A percentile compares a stretch with the other conserved stretches of the same genome.
Conservation (phyloP, 1,140 invertebrate genomes). For the Frieseomelitta varia region DNA sequence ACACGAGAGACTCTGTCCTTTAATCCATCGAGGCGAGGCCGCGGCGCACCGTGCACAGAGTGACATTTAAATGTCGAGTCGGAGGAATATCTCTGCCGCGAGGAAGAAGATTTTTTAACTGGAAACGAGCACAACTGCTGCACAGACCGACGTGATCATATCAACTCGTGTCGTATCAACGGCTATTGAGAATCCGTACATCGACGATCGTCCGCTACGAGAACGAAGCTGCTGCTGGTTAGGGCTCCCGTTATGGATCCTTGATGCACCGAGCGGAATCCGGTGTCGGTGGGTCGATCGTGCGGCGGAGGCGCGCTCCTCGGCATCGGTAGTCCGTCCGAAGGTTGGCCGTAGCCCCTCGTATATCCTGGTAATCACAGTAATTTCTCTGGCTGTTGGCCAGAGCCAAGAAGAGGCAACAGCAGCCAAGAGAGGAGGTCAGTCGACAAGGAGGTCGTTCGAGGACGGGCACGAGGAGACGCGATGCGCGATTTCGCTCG, state of each 20-base stretch:
- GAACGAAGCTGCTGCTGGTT: too few relatives aligned
- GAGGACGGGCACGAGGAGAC: constrained; percentile 44
- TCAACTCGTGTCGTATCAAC: too few relatives aligned
- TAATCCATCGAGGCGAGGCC: neutral
- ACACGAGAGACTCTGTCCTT: neutral
- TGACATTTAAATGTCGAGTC: constrained; percentile 5
- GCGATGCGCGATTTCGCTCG: constrained; percentile 37
- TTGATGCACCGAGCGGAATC: constrained; percentile 12
- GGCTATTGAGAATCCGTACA: too few relatives aligned
- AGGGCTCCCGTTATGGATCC: constrained; percentile 33
- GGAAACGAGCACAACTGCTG: too few relatives aligned
- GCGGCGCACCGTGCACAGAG: neutral
- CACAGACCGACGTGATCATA: neutral
- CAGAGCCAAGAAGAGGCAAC: constrained; percentile 9
- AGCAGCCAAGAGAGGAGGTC: constrained; percentile 34
- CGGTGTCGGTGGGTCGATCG: constrained; percentile 28
- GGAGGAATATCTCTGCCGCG: neutral
- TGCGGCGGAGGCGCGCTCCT: constrained; percentile 23
- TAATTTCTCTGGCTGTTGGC: constrained; percentile 59
- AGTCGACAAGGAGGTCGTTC: constrained; percentile 61
- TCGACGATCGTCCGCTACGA: too few relatives aligned
- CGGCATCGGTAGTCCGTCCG: constrained; percentile 49
- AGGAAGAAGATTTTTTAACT: neutral
- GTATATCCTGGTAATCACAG: constrained; percentile 67
- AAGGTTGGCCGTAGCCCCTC: constrained; percentile 47